Evolutionary conservation across 2,888 invertebrate genomes (phyloP), one percentile per base, ranked within the genome.

Genomic region (Silvanus unidentatus): DNA sequence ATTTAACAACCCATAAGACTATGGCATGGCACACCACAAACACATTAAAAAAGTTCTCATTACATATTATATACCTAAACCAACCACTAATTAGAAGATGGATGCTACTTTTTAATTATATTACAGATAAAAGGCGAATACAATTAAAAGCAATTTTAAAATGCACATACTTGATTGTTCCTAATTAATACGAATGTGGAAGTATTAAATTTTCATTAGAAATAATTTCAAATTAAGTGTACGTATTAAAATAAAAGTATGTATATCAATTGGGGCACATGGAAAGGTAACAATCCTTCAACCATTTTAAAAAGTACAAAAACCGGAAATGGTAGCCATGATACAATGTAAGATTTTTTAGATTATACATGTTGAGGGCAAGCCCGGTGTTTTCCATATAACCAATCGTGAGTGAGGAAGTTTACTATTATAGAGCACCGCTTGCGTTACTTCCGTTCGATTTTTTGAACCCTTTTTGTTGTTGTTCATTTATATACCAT

Each of bases 241-340:
- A 28, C 28, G 42, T 40, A 49, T 50, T 45, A 16, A 35, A n/a
- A n/a, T n/a, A n/a, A n/a, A n/a, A n/a, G n/a, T n/a, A n/a, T n/a
- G n/a, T n/a, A 22, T 30, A 49, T 46, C 44, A 52, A 53, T 47
- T 49, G 45, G n/a, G 43, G 43, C 45, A 50, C 53, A 45, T 50
- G 42, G 4, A n/a, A n/a, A n/a, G n/a, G n/a, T n/a, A n/a, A n/a
- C n/a, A 48, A 45, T 45, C 44, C 41, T 48, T 46, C 50, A 43
- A 55, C 62, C 62, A 62, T 62, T 62, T 60, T 60, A 54, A 50
- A 5, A 32, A 28, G 28, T 52, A 43, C 40, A 38, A n/a, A 44
- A 50, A 49, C 59, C 58, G 62, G 62, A 62, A 57, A 55, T 56
- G 55, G 58, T 47, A 44, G 60, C 60, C 62, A 62, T 60, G 50